Percentiles rank a stretch among this genome's conserved stretches.
Evolutionary conservation across 2,797 vertebrate species (phyloP).

Genomic region (Pseudochaenichthys georgianus): DNA sequence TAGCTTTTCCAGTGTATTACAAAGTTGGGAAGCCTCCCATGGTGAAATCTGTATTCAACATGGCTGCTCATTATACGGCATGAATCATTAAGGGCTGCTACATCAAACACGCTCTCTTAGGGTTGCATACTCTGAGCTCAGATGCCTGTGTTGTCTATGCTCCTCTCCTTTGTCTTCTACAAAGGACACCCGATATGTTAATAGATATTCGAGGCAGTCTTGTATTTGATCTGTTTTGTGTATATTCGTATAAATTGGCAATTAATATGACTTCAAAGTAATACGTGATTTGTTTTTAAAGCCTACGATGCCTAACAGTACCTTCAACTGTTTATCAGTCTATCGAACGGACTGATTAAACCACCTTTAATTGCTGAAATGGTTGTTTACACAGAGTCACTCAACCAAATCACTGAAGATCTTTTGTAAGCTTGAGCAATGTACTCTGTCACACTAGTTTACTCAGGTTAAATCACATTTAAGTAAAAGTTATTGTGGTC

Average conservation of each 20-base stretch:
- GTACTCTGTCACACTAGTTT: conserved; percentile 24
- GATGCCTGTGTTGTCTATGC: conserved; percentile 28
- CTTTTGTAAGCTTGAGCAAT: conserved; percentile 36
- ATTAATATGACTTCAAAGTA: conserved; percentile 7
- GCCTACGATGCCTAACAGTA: conserved; percentile 5
- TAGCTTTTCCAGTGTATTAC: conserved; percentile 65
- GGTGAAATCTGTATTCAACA: conserved; percentile 56
- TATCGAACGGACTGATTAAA: conserved; percentile 5
- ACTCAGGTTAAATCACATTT: conserved; percentile 30
- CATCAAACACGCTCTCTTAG: conserved; percentile 64
- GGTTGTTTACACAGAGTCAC: conserved; percentile 23
- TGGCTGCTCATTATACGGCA: conserved; percentile 70
- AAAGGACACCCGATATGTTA: conserved; percentile 37
- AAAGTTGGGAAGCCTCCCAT: conserved; percentile 55
- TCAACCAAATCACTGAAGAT: conserved; percentile 4
- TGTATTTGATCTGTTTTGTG: conserved; percentile 12
- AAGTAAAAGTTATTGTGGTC: conserved; percentile 13
- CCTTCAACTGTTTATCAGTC: conserved; percentile 11
- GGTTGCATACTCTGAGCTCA: conserved; percentile 30
- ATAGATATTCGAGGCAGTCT: conserved; percentile 23
- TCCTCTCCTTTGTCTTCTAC: conserved; percentile 29
- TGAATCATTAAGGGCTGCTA: conserved; percentile 62
- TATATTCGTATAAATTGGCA: neutral
- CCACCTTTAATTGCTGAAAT: conserved; percentile 38
- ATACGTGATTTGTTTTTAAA: conserved; percentile 5